Base-by-base conservation (phyloP, 2,888 invertebrate genomes). In the Sarcophaga variegata region DNA sequence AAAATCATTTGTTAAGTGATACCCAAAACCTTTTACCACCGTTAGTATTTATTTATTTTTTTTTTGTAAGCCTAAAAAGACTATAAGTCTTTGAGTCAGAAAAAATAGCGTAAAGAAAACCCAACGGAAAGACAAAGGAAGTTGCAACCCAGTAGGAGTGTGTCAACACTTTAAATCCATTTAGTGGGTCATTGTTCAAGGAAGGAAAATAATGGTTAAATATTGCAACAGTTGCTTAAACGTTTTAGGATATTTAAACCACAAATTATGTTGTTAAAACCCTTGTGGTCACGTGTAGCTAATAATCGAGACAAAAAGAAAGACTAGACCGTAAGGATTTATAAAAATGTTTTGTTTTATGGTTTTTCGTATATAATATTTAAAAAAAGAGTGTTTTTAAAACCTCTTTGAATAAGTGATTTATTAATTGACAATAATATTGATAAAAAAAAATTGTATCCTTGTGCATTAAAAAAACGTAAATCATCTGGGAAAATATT, bases 261-360 rank as follows among this genome's bases (percentile, higher is more conserved):
- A 69, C 84, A 86, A 88, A 88, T 88, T 86, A 88, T 84, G 79
- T 86, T 86, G 83, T 88, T 86, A 83, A 83, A 83, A 70, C n/a
- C 45, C 25, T 54, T 49, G 49, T 45, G n/a, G 85, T 59, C 86
- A 86, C 86, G 86, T 86, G 86, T 79, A 20, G 74, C 85, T 66
- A 86, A 86, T 86, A 82, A 82, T 54, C 67, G 22, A 62, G 8
- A 66, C 22, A 67, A 63, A 77, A 67, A 66, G 67, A 47, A 69
- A 59, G 20, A 12, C 25, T 12, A 5, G 54, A 66, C 17, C 37
- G 22, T 60, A n/a, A 79, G 20, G 47, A 63, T 47, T 64, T 71
- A 25, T 76, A 10, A 37, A 37, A 37, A 37, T 54, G 11, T 71
- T 67, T 83, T 6, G 37, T 6, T 37, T 37, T 37, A 37, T 37